phyloP scores from a whole-genome alignment of 1,140 invertebrate species.

The Elysia chlorotica region DNA sequence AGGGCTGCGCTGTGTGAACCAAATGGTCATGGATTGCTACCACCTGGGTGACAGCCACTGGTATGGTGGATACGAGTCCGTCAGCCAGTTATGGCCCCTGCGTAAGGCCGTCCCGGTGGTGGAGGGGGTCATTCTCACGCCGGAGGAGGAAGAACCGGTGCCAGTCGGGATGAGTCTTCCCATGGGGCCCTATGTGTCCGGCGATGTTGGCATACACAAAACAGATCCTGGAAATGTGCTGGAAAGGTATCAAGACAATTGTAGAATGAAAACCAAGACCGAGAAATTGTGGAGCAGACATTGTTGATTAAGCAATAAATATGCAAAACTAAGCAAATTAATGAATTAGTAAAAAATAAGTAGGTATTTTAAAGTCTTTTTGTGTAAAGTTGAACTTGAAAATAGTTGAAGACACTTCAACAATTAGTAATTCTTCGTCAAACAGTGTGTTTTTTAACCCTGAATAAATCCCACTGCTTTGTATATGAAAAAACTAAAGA shows the following conservation, averaged over 20 bases:
- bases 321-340: neutral
- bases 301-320: neutral
- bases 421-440: too few relatives aligned
- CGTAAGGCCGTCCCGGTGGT: conserved; percentile 22
- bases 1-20: conserved; percentile 24
- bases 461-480: too few relatives aligned
- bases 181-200: conserved; percentile 1
- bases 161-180: neutral
- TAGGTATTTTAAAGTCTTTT: neutral
- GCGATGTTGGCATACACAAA: conserved; percentile 6
- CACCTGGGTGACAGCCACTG: conserved; percentile 40
- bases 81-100: conserved; percentile 63
- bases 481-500: too few relatives aligned
- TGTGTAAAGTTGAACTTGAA: neutral
- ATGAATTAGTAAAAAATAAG: neutral
- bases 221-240: neutral
- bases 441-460: too few relatives aligned
- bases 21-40: conserved; percentile 45
- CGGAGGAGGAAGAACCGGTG: neutral
- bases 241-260: too few relatives aligned
- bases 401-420: too few relatives aligned
- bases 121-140: neutral
- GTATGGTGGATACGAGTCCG: conserved; percentile 61
- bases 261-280: too few relatives aligned
- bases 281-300: too few relatives aligned